phyloP scores from a whole-genome alignment of 2,113 vertebrate genomes.

The Oreochromis niloticus region DNA sequence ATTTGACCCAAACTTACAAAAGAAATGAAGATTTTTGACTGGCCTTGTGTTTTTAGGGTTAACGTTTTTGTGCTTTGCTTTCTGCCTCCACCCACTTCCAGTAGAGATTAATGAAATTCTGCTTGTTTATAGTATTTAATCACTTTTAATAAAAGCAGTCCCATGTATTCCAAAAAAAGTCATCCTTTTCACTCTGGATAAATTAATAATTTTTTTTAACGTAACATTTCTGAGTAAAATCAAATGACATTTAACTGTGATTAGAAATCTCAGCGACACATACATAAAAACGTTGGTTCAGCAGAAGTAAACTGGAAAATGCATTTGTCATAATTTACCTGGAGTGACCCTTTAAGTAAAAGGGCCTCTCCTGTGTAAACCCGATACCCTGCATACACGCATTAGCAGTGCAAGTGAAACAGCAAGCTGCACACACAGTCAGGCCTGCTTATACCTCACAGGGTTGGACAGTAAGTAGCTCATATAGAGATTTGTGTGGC shows the following conservation, averaged over 20 bases:
- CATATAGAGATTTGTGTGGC: conserved; percentile 45
- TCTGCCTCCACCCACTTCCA: neutral
- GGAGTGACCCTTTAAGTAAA: neutral
- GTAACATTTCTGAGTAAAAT: neutral
- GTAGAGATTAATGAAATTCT: neutral
- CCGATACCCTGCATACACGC: neutral
- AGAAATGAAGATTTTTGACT: neutral
- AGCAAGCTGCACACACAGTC: neutral
- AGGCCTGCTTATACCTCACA: neutral
- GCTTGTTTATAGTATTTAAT: neutral
- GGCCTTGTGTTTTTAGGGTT: neutral
- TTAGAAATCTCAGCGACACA: neutral
- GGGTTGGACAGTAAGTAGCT: conserved; percentile 30
- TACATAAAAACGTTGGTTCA: neutral
- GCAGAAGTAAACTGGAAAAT: neutral
- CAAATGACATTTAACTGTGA: neutral
- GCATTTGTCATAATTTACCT: neutral
- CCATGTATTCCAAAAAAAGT: neutral
- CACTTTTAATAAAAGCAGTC: neutral
- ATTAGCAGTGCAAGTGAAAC: neutral
- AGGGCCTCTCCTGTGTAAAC: neutral
- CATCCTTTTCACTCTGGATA: neutral
- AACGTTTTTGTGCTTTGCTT: neutral
- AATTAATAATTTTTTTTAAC: rapidly evolving
- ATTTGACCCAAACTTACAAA: neutral